Evolutionary conservation across 2,113 vertebrate genomes (phyloP).

Genomic region (Rhea americana): DNA sequence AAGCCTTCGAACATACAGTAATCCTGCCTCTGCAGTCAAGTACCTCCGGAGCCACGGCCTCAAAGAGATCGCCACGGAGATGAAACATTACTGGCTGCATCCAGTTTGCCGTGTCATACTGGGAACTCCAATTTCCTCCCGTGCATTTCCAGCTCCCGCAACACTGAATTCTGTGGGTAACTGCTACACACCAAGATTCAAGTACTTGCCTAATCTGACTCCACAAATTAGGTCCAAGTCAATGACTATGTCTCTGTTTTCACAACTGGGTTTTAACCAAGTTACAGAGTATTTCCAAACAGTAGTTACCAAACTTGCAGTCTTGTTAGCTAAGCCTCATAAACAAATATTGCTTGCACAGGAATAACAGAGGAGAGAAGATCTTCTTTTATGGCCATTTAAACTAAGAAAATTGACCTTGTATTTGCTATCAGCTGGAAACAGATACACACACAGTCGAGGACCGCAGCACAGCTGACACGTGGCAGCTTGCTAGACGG

Average conservation of each 20-base stretch:
- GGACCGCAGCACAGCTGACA: background rate
- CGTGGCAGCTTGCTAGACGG: fast-evolving
- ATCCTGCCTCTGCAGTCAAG: background rate
- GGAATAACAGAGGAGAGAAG: background rate
- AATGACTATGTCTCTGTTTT: fast-evolving
- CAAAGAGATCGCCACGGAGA: background rate
- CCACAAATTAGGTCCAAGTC: background rate
- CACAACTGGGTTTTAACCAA: background rate
- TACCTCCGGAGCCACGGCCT: background rate
- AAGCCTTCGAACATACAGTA: background rate
- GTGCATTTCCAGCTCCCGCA: background rate
- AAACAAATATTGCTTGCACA: background rate
- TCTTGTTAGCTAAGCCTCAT: background rate
- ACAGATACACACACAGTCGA: fast-evolving
- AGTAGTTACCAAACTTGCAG: background rate
- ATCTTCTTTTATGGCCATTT: background rate
- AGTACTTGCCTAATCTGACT: background rate
- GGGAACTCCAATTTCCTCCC: background rate
- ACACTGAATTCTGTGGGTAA: background rate
- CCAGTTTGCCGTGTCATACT: background rate
- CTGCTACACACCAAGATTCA: background rate
- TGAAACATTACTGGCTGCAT: background rate
- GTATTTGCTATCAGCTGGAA: background rate
- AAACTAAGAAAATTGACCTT: background rate
- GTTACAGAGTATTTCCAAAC: background rate